Conservation (phyloP, 2,113 vertebrate genomes). For the Seriola aureovittata region DNA sequence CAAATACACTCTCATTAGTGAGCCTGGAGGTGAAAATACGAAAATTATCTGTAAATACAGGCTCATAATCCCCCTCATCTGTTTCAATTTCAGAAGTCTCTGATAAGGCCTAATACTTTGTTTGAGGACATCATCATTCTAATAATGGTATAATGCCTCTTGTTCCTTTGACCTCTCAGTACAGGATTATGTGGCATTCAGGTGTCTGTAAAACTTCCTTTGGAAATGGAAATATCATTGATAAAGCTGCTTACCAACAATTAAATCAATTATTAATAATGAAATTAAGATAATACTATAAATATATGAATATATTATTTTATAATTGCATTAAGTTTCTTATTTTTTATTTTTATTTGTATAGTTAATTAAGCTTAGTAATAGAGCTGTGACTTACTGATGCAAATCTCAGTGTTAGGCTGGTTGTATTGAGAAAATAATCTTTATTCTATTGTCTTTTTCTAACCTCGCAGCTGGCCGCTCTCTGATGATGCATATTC, state of each 20-base stretch:
- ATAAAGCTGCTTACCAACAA: conserved; percentile 30
- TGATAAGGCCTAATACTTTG: conserved; percentile 63
- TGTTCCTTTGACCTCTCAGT: conserved; percentile 71
- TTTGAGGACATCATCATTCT: conserved; percentile 73
- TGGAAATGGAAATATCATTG: conserved; percentile 43
- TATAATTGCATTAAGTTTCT: conserved; percentile 1
- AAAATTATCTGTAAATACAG: conserved; percentile 81
- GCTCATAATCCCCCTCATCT: conserved; percentile 76
- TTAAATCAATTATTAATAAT: conserved; percentile 22
- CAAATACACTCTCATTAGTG: conserved; percentile 82
- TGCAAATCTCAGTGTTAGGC: neutral
- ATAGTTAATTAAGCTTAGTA: neutral
- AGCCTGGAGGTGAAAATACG: conserved; percentile 79
- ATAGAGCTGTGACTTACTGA: neutral
- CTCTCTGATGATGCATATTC: conserved; percentile 78
- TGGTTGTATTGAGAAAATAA: neutral
- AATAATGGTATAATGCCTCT: conserved; percentile 76
- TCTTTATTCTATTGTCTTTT: conserved; percentile 34
- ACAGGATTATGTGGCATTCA: conserved; percentile 35
- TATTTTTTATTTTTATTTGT: neutral
- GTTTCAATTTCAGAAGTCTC: conserved; percentile 77
- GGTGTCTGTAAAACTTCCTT: conserved; percentile 44
- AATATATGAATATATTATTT: neutral
- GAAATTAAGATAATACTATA: conserved; percentile 10
- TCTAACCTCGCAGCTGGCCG: conserved; percentile 54